Evolutionary conservation across 2,113 vertebrate genomes (phyloP).

Genomic region (Callorhinus ursinus): DNA sequence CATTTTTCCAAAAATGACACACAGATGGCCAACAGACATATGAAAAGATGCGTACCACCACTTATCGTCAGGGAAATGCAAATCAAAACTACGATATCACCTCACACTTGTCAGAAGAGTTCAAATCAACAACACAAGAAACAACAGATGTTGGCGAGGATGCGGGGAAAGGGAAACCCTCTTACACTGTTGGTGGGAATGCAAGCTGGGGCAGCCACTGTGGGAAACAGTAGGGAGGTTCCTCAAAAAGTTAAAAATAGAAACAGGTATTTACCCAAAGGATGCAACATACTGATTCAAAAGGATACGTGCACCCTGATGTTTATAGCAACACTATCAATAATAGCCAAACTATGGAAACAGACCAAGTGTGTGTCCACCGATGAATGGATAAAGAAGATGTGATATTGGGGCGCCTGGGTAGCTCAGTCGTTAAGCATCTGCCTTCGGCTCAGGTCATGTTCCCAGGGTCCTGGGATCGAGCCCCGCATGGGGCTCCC

Average conservation of each 20-base stretch:
- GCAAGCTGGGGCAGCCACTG: background rate
- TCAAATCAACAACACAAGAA: background rate
- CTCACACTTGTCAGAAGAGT: background rate
- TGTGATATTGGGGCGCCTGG: too few relatives aligned
- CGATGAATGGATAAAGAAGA: background rate
- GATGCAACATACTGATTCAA: background rate
- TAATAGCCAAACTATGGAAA: background rate
- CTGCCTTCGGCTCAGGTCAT: too few relatives aligned
- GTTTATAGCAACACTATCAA: background rate
- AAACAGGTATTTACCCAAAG: background rate
- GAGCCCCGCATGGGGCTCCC: too few relatives aligned
- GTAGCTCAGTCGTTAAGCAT: too few relatives aligned
- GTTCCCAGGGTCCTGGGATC: too few relatives aligned
- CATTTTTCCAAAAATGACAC: background rate
- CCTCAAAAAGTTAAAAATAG: background rate
- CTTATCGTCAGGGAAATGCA: background rate
- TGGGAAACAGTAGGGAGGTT: background rate
- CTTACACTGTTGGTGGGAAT: background rate
- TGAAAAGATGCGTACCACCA: background rate
- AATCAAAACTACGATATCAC: background rate
- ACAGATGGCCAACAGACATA: background rate
- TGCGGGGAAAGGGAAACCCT: background rate
- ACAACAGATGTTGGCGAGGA: too few relatives aligned
- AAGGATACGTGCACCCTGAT: background rate
- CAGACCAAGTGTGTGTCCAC: background rate